Base-by-base conservation (phyloP, 92 coral and sea anemone species). In the Paramuricea clavata region DNA sequence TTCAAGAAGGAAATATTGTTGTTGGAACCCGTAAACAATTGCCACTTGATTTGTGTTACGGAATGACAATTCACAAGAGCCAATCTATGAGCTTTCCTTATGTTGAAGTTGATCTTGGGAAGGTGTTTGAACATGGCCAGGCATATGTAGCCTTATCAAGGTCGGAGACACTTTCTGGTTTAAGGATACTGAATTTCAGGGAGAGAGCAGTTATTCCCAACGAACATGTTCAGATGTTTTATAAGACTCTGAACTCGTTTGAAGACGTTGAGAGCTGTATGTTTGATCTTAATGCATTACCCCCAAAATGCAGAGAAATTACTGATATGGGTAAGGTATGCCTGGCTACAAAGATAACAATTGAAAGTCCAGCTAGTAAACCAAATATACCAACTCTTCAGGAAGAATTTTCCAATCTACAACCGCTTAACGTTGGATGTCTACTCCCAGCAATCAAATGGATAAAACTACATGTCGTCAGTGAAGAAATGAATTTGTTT, bases 141-240 rank as follows among this genome's bases (percentile, higher is more conserved):
- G 85, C 90, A 15, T 86, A 78, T 86, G 90, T 86, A 13, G 90
- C 85, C 22, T 43, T 86, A 21, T 86, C 90, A n/a, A 65, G 78
- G 36, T 22, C 42, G 5, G 30, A 74, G 59, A 74, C 56, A 2
- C 16, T 74, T 59, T 17, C 10, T 3, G 80, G 80, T 3, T 42
- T 74, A 74, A 10, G 32, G 59, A 60, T 74, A 21, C 9, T 74
- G 2, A 42, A 42, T 42, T 23, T 39, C 15, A 74, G 9, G 12
- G 59, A 74, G 57, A 1, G 31, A 15, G 2, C 32, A 16, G 16
- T 42, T 39, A 74, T 13, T 0, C 25, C 59, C 5, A 74, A 42
- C 28, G 32, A 41, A 74, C 1, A 6, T 74, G 59, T 74, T 22
- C 19, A 74, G 21, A 4, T 3, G 21, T 74, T 74, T 42, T 74